Percentiles rank a stretch among this genome's conserved stretches.
phyloP scores from a whole-genome alignment of 30 jellyfish, hydroid and myxozoan genomes.

The Cassiopea andromeda region DNA sequence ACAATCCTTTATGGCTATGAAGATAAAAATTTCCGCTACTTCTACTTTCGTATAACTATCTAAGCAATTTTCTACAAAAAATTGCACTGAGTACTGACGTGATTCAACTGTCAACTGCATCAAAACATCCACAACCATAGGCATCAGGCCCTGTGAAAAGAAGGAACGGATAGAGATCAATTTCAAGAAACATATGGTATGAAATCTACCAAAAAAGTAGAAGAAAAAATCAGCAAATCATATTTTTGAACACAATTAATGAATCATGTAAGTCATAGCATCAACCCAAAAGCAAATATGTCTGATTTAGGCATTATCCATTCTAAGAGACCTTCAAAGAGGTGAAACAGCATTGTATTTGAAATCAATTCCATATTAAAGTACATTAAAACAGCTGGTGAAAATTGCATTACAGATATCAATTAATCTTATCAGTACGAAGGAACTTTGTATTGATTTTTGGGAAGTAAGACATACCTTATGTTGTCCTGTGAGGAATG shows the following conservation, averaged over 20 bases:
- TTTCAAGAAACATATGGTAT: background rate
- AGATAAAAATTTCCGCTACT: no score
- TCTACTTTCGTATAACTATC: no score
- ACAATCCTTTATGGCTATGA: no score
- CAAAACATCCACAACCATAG: constrained; percentile 50
- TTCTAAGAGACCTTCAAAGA: no score
- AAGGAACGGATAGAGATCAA: background rate
- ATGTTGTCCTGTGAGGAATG: constrained; percentile 66
- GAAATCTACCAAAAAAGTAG: background rate
- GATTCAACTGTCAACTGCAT: constrained; percentile 70
- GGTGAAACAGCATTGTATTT: no score
- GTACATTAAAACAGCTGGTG: no score
- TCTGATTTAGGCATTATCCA: no score
- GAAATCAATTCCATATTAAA: no score
- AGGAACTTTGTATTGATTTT: background rate
- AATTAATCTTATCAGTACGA: background rate
- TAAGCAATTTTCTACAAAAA: background rate
- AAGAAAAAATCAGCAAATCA: background rate
- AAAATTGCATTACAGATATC: no score
- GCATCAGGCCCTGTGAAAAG: constrained; percentile 45
- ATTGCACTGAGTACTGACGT: constrained; percentile 17
- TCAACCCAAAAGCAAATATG: no score
- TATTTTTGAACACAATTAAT: background rate
- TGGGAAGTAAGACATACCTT: constrained; percentile 33
- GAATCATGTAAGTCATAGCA: no score